phyloP scores from a whole-genome alignment of 2,113 vertebrate genomes.

The Burhinus oedicnemus region DNA sequence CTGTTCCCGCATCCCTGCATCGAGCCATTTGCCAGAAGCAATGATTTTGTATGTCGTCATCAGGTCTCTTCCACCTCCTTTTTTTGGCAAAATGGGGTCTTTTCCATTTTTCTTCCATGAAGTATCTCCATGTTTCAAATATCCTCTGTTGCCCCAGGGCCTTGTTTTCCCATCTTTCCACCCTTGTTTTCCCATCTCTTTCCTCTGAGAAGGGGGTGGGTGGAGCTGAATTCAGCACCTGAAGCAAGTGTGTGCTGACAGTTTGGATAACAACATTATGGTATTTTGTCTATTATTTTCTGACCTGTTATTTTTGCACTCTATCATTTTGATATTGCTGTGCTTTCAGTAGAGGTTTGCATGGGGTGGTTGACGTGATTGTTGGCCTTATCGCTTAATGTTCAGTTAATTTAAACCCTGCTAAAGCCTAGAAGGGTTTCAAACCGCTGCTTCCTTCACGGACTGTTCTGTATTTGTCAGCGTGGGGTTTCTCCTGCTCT shows the following conservation, averaged over 20 bases:
- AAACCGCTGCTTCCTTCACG: not conserved
- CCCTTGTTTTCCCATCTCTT: not conserved
- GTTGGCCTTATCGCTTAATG: not conserved
- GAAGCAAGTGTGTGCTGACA: not conserved
- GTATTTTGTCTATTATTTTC: conserved; percentile 1
- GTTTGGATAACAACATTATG: not conserved
- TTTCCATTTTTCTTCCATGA: not conserved
- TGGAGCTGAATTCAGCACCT: not conserved
- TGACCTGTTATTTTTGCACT: not conserved
- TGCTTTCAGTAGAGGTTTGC: not conserved
- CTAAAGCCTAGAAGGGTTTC: not conserved
- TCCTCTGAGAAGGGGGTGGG: not conserved
- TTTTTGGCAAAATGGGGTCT: not conserved
- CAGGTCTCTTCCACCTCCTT: not conserved
- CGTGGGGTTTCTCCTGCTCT: not conserved
- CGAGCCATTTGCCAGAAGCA: not conserved
- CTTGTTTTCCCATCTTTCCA: not conserved
- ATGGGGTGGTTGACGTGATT: not conserved
- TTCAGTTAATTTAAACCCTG: not conserved
- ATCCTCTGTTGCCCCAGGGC: not conserved
- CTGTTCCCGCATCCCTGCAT: not conserved
- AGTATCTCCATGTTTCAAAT: not conserved
- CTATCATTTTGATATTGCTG: not conserved
- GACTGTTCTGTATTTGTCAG: not conserved
- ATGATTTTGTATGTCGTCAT: not conserved